Conservation (phyloP, 2,888 invertebrate species). For the Troides helena region DNA sequence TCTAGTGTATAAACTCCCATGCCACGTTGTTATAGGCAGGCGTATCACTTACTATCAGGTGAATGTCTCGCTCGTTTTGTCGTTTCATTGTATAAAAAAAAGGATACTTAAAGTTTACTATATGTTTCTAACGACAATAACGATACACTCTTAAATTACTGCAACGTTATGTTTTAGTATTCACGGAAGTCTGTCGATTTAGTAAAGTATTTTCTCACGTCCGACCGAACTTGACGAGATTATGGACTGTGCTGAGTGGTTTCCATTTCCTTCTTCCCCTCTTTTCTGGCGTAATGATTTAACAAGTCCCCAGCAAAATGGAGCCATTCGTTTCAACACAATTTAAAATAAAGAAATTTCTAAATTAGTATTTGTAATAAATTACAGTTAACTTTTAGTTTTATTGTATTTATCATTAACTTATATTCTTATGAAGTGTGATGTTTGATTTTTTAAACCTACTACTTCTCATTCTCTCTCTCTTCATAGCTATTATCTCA, state of each 20-base stretch:
- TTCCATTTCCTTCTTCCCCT: constrained; percentile 23
- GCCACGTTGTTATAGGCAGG: no score
- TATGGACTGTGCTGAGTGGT: constrained; percentile 25
- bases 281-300: constrained; percentile 16
- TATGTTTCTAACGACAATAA: neutral
- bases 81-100: neutral
- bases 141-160: neutral
- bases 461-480: no score
- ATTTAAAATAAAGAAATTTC: neutral
- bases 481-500: no score
- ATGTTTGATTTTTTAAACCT: no score
- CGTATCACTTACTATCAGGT: no score
- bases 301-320: constrained; percentile 8
- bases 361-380: neutral
- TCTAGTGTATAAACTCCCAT: no score
- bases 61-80: neutral
- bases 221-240: constrained; percentile 23
- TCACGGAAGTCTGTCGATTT: constrained; percentile 63
- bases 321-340: constrained; percentile 6
- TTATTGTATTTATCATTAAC: neutral
- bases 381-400: neutral
- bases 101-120: neutral
- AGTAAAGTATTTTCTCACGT: constrained; percentile 18
- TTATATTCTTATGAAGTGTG: neutral
- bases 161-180: constrained; percentile 62